Evolutionary conservation across 2,888 invertebrate species (phyloP), one percentile per base, ranked within the genome.

Genomic region (Heliconius hortense): DNA sequence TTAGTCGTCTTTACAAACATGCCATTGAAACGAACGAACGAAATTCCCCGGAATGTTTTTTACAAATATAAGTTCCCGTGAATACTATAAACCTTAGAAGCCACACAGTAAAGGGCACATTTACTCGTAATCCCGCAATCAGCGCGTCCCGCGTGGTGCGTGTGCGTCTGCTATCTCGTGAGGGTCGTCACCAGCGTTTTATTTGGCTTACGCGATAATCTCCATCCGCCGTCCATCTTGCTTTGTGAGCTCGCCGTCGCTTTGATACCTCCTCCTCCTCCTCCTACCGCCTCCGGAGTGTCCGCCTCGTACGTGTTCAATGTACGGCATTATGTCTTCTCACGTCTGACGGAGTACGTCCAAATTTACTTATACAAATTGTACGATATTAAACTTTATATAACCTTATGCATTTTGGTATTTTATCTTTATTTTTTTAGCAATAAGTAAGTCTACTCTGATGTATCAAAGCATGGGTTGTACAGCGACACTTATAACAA

Each of bases 171-270:
- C 59, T 63, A 68, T 75, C 74, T 75, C 43, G 74, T 75, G 70
- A 75, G 74, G 74, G 74, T 70, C 70, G 74, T 75, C 74, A 75
- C 74, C 69, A 64, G 56, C 70, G 21, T 71, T 71, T 75, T 75
- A 71, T 75, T 71, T 70, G 70, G 71, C 71, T 74, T 71, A 59
- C 59, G 70, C 39, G 60, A 76, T 76, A 72, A 62, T 76, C 72
- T 72, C 62, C 53, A 73, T 75, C 75, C 72, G 63, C 60, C 71
- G 76, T 76, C 76, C 67, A 68, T 76, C 75, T 76, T 76, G 72
- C 72, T 76, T 76, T 76, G 72, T 76, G 59, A 66, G 62, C 31
- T 72, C 72, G 62, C 68, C 72, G 67, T 56, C 43, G 64, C 59
- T 69, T 76, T 72, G 39, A 76, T 63, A 62, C 48, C 68, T 18